Evolutionary conservation across 2,888 invertebrate species (phyloP).

Genomic region (Scotopteryx bipunctaria): DNA sequence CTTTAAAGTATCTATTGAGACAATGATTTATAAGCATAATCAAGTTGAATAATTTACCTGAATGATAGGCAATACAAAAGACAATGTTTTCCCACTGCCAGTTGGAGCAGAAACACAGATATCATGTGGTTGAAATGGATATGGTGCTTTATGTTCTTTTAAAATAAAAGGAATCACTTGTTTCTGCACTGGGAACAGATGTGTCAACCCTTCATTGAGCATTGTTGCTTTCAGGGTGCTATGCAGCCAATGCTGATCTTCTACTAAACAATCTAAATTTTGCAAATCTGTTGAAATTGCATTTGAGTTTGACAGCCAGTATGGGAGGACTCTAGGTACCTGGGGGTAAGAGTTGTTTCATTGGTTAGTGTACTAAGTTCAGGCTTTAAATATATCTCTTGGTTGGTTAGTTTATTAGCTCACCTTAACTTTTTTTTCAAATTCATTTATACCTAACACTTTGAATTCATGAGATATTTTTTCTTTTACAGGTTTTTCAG

Average conservation of each 20-base stretch:
- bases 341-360: slow-evolving; percentile 60
- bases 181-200: slow-evolving; percentile 94
- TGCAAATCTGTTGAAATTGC: slow-evolving; percentile 89
- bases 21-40: background rate
- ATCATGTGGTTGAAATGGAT: slow-evolving; percentile 90
- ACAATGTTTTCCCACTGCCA: slow-evolving; percentile 98
- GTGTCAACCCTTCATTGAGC: slow-evolving; percentile 86
- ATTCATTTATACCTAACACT: slow-evolving; percentile 86
- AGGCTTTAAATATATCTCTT: too few species aligned
- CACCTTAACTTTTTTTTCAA: slow-evolving; percentile 82
- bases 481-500: slow-evolving; percentile 24
- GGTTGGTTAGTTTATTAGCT: slow-evolving; percentile 9
- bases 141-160: slow-evolving; percentile 82
- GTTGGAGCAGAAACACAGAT: slow-evolving; percentile 98
- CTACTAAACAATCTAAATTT: slow-evolving; percentile 76
- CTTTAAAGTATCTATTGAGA: background rate
- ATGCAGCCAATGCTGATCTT: slow-evolving; percentile 86
- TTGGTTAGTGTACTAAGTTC: background rate
- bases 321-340: slow-evolving; percentile 91
- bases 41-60: slow-evolving; percentile 77
- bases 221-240: slow-evolving; percentile 84
- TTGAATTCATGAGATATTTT: slow-evolving; percentile 78
- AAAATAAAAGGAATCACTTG: slow-evolving; percentile 90
- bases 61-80: slow-evolving; percentile 95
- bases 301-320: slow-evolving; percentile 93